Conservation (phyloP, 1,140 invertebrate genomes). For the Drosophila nigromelanica region DNA sequence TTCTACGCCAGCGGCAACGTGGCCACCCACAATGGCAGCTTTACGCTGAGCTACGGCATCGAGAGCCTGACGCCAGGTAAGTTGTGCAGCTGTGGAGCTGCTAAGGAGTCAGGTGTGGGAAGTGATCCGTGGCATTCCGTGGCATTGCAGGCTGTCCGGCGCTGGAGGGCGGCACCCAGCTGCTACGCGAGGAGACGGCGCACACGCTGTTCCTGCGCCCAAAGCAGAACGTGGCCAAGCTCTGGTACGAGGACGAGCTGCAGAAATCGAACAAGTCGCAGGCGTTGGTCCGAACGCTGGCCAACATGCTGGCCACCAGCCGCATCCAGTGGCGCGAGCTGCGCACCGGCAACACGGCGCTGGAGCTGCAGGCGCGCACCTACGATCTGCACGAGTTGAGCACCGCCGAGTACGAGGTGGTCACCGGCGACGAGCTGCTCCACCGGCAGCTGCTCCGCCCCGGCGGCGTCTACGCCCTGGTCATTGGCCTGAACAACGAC, state of each 20-base stretch:
- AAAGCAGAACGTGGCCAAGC: slow-evolving; percentile 40
- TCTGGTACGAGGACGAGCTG: slow-evolving; percentile 63
- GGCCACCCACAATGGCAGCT: slow-evolving; percentile 44
- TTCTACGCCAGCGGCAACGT: slow-evolving; percentile 76
- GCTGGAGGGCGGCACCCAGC: slow-evolving; percentile 52
- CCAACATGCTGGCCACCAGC: slow-evolving; percentile 52
- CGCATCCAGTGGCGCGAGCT: slow-evolving; percentile 55
- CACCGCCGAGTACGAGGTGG: slow-evolving; percentile 44
- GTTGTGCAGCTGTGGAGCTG: neutral
- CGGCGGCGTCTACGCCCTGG: slow-evolving; percentile 86
- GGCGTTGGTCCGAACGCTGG: slow-evolving; percentile 58
- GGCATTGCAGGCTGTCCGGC: slow-evolving; percentile 34
- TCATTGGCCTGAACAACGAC: slow-evolving; percentile 73
- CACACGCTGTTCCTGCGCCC: slow-evolving; percentile 84
- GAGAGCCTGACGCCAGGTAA: slow-evolving; percentile 54
- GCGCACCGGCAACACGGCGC: slow-evolving; percentile 11
- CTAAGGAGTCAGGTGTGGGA: neutral
- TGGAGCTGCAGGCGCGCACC: slow-evolving; percentile 55
- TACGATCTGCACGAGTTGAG: slow-evolving; percentile 60
- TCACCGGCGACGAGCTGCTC: slow-evolving; percentile 14
- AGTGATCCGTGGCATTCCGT: neutral
- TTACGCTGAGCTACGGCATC: slow-evolving; percentile 53
- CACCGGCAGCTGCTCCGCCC: slow-evolving; percentile 44
- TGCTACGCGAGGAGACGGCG: slow-evolving; percentile 63
- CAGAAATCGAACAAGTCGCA: slow-evolving; percentile 67